Base-by-base conservation (phyloP, 1,140 invertebrate genomes). In the Vollenhovia emeryi region DNA sequence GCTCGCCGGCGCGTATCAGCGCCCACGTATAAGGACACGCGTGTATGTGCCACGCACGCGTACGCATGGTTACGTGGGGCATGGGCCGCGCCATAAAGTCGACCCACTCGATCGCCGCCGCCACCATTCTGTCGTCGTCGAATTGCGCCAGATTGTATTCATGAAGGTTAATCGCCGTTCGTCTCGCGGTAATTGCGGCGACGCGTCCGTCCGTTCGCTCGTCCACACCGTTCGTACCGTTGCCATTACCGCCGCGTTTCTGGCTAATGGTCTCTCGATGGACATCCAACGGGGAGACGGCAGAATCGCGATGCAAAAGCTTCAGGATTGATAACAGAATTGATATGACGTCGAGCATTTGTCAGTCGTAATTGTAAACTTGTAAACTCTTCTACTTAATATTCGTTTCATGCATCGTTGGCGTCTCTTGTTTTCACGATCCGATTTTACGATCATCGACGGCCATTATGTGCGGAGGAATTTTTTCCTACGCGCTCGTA, bases 1-100 rank as follows among this genome's bases (percentile, higher is more conserved):
- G 84, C 89, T 87, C 87, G 74, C 71, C 52, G 80, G 82, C 84
- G 87, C 90, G 89, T 89, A 91, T 91, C 87, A 86, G 83, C 86
- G 83, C 86, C 87, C 87, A 87, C 88, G n/a, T n/a, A 79, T 80
- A 87, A 78, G 79, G 66, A 86, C 87, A 64, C 68, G 43, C 50
- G 57, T 43, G 86, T 21, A 50, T 60, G 84, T 85, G 83, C 87
- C n/a, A 84, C 86, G 59, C 74, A 87, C 82, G 66, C 84, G 80
- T 79, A 85, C 83, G 50, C 68, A 27, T 66, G 21, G 3, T 62
- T n/a, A n/a, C n/a, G n/a, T n/a, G n/a, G 71, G 33, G 66, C 27
- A 86, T 75, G 50, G 74, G 84, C 55, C 69, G 55, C 79, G 74
- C 74, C 87, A 83, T 89, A 89, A 92, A 92, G 88, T 91, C 88